Base-by-base conservation (phyloP, 2,797 vertebrate genomes). In the Acropternis orthonyx region DNA sequence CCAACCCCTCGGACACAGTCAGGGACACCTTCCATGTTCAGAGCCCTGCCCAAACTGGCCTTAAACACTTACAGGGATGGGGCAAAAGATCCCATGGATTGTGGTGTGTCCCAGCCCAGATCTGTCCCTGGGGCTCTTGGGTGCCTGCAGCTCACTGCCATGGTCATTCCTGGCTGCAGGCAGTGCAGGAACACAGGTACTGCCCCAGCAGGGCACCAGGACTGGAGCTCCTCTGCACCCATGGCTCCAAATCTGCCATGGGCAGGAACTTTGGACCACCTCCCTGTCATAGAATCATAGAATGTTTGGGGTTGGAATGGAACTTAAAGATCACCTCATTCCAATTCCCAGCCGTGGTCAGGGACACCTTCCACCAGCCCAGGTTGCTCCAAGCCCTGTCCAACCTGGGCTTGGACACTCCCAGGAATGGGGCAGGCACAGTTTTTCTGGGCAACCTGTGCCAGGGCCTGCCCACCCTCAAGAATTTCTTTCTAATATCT, bases 271-370 rank as follows among this genome's bases (percentile, higher is more conserved):
- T 48, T 26, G 23, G 24, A 18, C 14, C 54, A 12, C 21, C 0
- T 0, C 39, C 27, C 19, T 62, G 28, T 22, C 61, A 62, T 9
- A 56, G 30, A 65, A 34, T 20, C 34, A 39, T 5, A 14, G 43
- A 41, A 3, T 8, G 51, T 17, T 49, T 34, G 24, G 36, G 24
- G 12, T 1, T 44, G 28, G 23, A 30, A 62, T 17, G 13, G 16
- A 39, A 28, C 6, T 84, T 12, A 41, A 24, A 65, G 13, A 2
- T 0, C 58, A 46, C 2, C 39, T 10, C 7, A 3, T n/a, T 0
- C 18, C 14, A 15, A 12, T 12, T 9, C 30, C 30, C 18, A 39
- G n/a, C 55, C 6, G 14, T 7, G 46, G 27, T 9, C 63, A 59
- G 23, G n/a, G 39, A 55, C 74, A 78, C 4, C 12, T 49, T 0